phyloP scores from a whole-genome alignment of 2,797 vertebrate species.

The Aplochiton taeniatus region DNA sequence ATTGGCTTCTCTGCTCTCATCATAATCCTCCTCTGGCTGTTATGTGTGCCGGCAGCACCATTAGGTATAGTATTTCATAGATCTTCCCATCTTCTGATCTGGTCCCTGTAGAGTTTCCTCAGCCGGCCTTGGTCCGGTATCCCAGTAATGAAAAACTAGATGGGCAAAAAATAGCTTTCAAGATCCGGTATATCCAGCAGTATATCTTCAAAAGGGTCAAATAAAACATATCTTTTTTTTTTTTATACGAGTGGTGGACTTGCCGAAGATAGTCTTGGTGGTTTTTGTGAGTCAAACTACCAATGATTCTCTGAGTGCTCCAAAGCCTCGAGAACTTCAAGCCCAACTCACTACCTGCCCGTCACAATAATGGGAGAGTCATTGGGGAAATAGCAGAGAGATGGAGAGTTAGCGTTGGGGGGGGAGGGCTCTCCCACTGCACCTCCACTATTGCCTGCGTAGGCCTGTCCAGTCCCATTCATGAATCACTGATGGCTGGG shows the following conservation, averaged over 20 bases:
- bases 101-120: slow-evolving; percentile 35
- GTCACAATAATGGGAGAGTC: neutral
- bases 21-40: slow-evolving; percentile 56
- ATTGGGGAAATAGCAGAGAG: slow-evolving; percentile 20
- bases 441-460: slow-evolving; percentile 70
- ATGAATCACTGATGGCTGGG: slow-evolving; percentile 75
- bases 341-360: no score
- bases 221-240: neutral
- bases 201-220: slow-evolving; percentile 48
- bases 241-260: no score
- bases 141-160: slow-evolving; percentile 46
- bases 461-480: slow-evolving; percentile 73
- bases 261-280: no score
- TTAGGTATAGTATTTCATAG: slow-evolving; percentile 44
- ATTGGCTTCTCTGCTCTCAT: slow-evolving; percentile 56
- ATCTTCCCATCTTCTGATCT: slow-evolving; percentile 45
- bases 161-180: slow-evolving; percentile 35
- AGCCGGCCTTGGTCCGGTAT: slow-evolving; percentile 7
- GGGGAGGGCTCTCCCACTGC: slow-evolving; percentile 68
- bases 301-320: no score
- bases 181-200: slow-evolving; percentile 35
- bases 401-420: slow-evolving; percentile 70
- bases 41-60: slow-evolving; percentile 28
- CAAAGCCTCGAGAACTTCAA: no score
- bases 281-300: no score